These are phyloP conservation scores for Crematogaster levior DNA, from an alignment of 2,888 invertebrate species.

Conservation along the genomic window DNA sequence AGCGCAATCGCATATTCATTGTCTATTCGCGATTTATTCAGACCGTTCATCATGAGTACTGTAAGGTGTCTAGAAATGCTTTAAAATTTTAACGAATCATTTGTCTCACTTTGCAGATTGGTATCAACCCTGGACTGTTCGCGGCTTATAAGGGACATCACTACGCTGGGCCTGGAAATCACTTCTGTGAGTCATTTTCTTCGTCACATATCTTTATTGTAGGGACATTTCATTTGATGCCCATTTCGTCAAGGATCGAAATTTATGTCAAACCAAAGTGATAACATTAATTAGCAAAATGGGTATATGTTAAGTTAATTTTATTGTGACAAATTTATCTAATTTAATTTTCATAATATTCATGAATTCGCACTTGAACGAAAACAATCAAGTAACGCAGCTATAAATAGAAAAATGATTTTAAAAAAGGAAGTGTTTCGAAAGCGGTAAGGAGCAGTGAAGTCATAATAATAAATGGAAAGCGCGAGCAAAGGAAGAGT, in stretches of 20 bases:
- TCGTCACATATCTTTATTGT: not conserved
- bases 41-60: not conserved
- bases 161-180: constrained; percentile 99
- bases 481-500: constrained; percentile 16
- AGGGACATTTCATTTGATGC: not conserved
- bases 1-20: not conserved
- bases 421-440: constrained; percentile 8
- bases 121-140: constrained; percentile 98
- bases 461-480: constrained; percentile 44
- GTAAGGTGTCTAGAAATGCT: not conserved
- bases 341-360: not conserved
- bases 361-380: not conserved
- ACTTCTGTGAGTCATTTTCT: constrained; percentile 93
- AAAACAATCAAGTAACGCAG: not conserved
- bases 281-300: not conserved
- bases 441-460: not conserved
- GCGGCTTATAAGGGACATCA: constrained; percentile 99
- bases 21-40: not conserved
- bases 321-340: not conserved
- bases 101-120: constrained; percentile 90
- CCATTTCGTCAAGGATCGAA: not conserved
- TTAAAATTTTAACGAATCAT: constrained; percentile 18
- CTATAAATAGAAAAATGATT: not conserved
- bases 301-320: not conserved
- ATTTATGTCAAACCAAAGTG: not conserved